These are phyloP conservation scores for Pantherophis vulpinus DNA, from an alignment of 2,797 vertebrate species.

Conservation along the genomic window DNA sequence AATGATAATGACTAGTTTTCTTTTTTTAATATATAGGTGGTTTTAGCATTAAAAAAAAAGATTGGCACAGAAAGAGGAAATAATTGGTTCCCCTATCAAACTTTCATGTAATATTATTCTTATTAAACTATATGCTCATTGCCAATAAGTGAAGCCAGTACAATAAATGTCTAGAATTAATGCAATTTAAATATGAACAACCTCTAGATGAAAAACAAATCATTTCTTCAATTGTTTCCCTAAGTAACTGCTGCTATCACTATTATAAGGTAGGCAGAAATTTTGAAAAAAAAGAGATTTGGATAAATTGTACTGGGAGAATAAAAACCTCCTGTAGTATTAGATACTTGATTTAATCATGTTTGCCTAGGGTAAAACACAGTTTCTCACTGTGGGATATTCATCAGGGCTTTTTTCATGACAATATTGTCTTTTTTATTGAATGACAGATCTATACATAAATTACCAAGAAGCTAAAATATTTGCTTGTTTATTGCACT, in stretches of 20 bases:
- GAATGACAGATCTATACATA: conserved; percentile 59
- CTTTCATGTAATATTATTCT: conserved; percentile 48
- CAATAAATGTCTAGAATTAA: conserved; percentile 54
- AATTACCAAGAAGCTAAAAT: conserved; percentile 45
- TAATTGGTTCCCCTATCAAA: conserved; percentile 49
- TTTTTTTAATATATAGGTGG: conserved; percentile 42
- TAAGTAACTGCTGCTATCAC: conserved; percentile 32
- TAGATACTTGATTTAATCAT: conserved; percentile 30
- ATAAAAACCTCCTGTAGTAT: conserved; percentile 29
- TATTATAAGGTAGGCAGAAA: conserved; percentile 51
- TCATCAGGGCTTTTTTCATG: not conserved
- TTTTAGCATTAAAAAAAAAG: conserved; percentile 43
- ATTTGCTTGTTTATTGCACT: conserved; percentile 54
- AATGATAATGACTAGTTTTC: conserved; percentile 51
- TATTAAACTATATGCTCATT: conserved; percentile 52
- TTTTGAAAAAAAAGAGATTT: conserved; percentile 33
- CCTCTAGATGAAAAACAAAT: conserved; percentile 16
- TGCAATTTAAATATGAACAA: conserved; percentile 51
- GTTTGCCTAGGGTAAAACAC: conserved; percentile 48
- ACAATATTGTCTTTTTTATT: not conserved
- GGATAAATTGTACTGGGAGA: conserved; percentile 16
- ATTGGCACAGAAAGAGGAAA: not conserved
- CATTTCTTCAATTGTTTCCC: conserved; percentile 50
- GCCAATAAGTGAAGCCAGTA: conserved; percentile 55
- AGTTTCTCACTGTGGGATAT: conserved; percentile 26